phyloP scores from a whole-genome alignment of 2,888 invertebrate genomes.

The Heliconius aoede region DNA sequence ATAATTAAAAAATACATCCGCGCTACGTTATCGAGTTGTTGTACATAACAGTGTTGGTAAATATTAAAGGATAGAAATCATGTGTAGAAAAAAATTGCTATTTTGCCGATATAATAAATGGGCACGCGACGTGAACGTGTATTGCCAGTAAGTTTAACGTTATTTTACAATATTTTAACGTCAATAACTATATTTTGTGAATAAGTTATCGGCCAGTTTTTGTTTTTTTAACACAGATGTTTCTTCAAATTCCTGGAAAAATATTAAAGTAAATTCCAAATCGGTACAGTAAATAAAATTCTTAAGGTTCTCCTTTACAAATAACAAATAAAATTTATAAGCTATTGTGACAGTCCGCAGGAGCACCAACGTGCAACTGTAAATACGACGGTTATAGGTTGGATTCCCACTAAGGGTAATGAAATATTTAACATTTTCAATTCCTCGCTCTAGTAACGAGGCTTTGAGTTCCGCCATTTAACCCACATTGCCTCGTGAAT shows the following conservation, averaged over 20 bases:
- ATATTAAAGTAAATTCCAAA: not conserved
- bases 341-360: too few species aligned
- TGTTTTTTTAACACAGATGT: not conserved
- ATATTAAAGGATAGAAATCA: conserved; percentile 23
- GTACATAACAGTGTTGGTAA: conserved; percentile 18
- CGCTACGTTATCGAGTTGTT: conserved; percentile 17
- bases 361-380: too few species aligned
- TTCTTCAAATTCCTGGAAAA: not conserved
- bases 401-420: too few species aligned
- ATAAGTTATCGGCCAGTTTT: not conserved
- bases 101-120: conserved; percentile 17
- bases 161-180: not conserved
- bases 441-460: not conserved
- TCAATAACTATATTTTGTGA: not conserved
- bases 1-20: conserved; percentile 6
- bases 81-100: conserved; percentile 17
- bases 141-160: conserved; percentile 1
- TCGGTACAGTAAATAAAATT: not conserved
- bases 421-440: too few species aligned
- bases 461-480: not conserved
- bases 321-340: too few species aligned
- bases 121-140: conserved; percentile 4
- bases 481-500: not conserved
- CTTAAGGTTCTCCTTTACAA: not conserved
- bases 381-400: too few species aligned